Base-by-base conservation (phyloP, 2,113 vertebrate species). In the Hippocampus mohnikei region DNA sequence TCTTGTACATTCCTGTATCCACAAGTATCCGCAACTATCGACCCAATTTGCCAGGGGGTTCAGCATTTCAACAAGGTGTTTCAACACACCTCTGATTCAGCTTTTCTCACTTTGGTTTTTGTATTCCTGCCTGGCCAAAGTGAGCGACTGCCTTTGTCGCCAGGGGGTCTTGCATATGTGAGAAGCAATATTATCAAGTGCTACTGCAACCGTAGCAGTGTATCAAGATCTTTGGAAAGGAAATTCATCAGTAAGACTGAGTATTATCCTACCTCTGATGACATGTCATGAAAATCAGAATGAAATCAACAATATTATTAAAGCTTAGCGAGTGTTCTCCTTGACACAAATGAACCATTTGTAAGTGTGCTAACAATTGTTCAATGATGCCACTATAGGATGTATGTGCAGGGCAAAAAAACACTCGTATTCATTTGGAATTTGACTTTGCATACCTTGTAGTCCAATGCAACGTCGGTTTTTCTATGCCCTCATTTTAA, bases 11-110 rank as follows among this genome's bases (percentile, higher is more conserved):
- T 2, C n/a, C 69, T 62, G 20, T 70, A 66, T 71, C 42, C 44
- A 55, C 66, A 23, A 6, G 33, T 61, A 62, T 84, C 72, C 41
- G 53, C 61, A 52, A 52, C 48, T 52, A 2, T 12, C 5, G 46
- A 42, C 74, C 73, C 67, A 75, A 70, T 78, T 3, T 60, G 7
- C 46, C 58, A 61, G 21, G 48, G 60, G 71, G 67, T 72, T 82
- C 15, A 71, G 59, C 8, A 8, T 79, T 68, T 75, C 37, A 23
- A 66, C 59, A 77, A 55, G 66, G 33, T 70, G 40, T 69, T 12
- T 29, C 33, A 2, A 12, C n/a, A 23, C n/a, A 11, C 21, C 21
- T 23, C 50, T 10, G 50, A 52, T 52, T 52, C 21, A 55, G 21
- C n/a, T 55, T 55, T 23, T n/a, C 52, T 55, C 52, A 55, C 9